These are phyloP conservation scores for Perithous albicinctus DNA, from an alignment of 2,888 invertebrate genomes.

Conservation along the genomic window DNA sequence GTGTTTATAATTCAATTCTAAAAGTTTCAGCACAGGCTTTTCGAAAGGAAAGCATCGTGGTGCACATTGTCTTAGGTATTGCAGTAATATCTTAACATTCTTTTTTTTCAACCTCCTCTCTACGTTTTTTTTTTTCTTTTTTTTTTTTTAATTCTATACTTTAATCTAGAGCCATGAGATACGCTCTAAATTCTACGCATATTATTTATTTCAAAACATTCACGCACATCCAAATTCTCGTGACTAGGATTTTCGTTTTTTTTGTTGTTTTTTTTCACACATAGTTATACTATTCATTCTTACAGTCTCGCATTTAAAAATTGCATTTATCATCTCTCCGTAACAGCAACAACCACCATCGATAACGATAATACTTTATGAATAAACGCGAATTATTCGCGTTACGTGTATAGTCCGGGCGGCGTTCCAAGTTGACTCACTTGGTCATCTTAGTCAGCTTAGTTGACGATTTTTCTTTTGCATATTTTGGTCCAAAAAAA, in stretches of 20 bases:
- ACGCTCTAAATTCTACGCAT: conserved; percentile 33
- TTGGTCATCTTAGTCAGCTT: not conserved
- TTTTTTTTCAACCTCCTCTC: not conserved
- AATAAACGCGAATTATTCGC: conserved; percentile 40
- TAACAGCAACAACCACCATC: conserved; percentile 77
- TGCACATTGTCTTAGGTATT: conserved; percentile 54
- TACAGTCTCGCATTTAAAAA: conserved; percentile 41
- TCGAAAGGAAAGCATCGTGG: conserved; percentile 38
- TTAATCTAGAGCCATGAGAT: too few relatives aligned
- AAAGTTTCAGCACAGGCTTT: conserved; percentile 31
- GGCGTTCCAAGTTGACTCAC: too few relatives aligned
- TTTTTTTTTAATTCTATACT: not conserved
- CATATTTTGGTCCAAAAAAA: too few relatives aligned
- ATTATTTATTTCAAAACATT: conserved; percentile 29
- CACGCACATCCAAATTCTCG: conserved; percentile 22
- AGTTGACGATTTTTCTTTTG: too few relatives aligned
- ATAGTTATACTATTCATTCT: conserved; percentile 26
- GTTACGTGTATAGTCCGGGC: not conserved
- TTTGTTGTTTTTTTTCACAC: conserved; percentile 18
- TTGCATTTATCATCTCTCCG: conserved; percentile 57
- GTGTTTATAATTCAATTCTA: conserved; percentile 3
- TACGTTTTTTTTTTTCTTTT: not conserved
- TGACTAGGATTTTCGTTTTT: conserved; percentile 55
- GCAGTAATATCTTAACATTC: conserved; percentile 42
- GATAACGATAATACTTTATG: conserved; percentile 73